Percentiles rank a stretch among this genome's conserved stretches.
These are phyloP conservation scores for Erpornis zantholeuca DNA, from an alignment of 2,113 vertebrate genomes.

Conservation along the genomic window DNA sequence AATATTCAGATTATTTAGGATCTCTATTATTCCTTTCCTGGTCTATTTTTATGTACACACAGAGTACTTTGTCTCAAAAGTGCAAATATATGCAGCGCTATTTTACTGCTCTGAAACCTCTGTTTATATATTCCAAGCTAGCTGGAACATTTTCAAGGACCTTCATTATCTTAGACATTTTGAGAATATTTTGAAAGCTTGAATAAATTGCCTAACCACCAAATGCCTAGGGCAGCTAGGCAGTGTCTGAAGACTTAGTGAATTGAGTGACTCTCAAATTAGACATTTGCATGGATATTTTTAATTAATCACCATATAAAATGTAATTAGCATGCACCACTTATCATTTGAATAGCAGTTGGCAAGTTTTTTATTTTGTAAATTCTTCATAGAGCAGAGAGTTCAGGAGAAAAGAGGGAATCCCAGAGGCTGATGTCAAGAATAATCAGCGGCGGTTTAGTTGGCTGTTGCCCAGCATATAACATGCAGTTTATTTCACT, in stretches of 20 bases:
- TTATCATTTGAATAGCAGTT: conserved; percentile 59
- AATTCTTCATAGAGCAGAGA: background rate
- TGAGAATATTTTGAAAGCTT: conserved; percentile 68
- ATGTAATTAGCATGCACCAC: conserved; percentile 59
- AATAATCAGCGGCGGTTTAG: conserved; percentile 2
- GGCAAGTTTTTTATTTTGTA: conserved; percentile 41
- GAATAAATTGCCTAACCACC: conserved; percentile 64
- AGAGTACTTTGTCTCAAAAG: conserved; percentile 46
- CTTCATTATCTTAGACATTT: conserved; percentile 67
- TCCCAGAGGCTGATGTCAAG: conserved; percentile 39
- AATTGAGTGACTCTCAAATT: conserved; percentile 54
- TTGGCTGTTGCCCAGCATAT: background rate
- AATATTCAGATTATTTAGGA: conserved; percentile 48
- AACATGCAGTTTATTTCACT: background rate
- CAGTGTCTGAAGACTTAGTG: conserved; percentile 40
- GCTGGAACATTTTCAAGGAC: conserved; percentile 71
- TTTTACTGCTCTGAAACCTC: conserved; percentile 57
- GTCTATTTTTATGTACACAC: conserved; percentile 57
- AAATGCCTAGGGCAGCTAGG: conserved; percentile 37
- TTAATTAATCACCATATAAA: conserved; percentile 70
- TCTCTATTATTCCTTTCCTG: conserved; percentile 41
- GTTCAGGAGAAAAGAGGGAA: conserved; percentile 1
- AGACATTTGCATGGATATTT: conserved; percentile 56
- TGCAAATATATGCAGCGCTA: conserved; percentile 69
- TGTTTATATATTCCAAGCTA: conserved; percentile 64